A percentile compares a stretch with the other conserved stretches of the same genome.
Evolutionary conservation across 2,113 vertebrate species (phyloP).

Genomic region (Pelmatolapia mariae): DNA sequence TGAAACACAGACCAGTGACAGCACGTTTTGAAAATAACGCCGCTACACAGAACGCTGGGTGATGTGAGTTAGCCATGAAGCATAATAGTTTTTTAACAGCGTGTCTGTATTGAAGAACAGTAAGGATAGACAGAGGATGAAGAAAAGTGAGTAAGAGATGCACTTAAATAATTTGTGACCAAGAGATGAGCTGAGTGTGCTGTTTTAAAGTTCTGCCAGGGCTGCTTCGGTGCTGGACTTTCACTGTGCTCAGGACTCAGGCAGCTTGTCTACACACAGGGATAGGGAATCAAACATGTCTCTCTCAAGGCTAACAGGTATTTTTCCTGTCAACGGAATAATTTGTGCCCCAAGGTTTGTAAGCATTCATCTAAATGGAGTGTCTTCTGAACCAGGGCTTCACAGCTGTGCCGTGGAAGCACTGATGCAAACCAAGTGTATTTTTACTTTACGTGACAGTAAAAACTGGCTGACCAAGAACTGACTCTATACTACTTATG

Average conservation of each 20-base stretch:
- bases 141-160: background rate
- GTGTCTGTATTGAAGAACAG: background rate
- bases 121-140: background rate
- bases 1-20: background rate
- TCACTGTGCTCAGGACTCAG: background rate
- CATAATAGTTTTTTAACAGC: background rate
- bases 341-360: background rate
- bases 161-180: background rate
- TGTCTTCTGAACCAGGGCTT: background rate
- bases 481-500: background rate
- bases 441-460: background rate
- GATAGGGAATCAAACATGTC: background rate
- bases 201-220: background rate
- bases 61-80: background rate
- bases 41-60: background rate
- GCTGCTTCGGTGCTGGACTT: background rate
- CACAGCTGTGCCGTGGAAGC: background rate
- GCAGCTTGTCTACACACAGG: background rate
- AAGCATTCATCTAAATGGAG: background rate
- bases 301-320: background rate
- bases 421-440: background rate
- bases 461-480: background rate
- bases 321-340: background rate
- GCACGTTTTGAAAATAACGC: background rate
- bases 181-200: background rate